These are phyloP conservation scores for Spea bombifrons DNA, from an alignment of 2,113 vertebrate species.

Conservation along the genomic window DNA sequence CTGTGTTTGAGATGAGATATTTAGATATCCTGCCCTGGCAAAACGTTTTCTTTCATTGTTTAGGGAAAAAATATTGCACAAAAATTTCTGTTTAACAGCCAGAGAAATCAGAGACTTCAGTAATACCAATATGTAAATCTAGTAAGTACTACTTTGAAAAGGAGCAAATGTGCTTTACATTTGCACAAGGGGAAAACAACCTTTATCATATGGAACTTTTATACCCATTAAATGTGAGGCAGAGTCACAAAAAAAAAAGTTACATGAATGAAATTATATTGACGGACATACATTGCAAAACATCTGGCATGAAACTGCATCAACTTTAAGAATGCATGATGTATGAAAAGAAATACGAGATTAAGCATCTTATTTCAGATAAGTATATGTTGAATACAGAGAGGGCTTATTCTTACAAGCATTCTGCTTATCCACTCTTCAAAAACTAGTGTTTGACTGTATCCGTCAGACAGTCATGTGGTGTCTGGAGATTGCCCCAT, in stretches of 20 bases:
- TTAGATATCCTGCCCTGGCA: too few relatives aligned
- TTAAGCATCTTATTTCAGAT: slow-evolving; percentile 21
- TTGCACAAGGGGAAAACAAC: slow-evolving; percentile 16
- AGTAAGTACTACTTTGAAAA: neutral
- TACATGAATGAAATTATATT: slow-evolving; percentile 5
- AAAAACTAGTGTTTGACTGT: neutral
- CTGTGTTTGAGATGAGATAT: too few relatives aligned
- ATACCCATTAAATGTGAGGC: slow-evolving; percentile 11
- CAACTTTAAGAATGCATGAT: slow-evolving; percentile 14
- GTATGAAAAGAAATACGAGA: slow-evolving; percentile 22
- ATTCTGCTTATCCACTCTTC: slow-evolving; percentile 4
- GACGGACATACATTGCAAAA: slow-evolving; percentile 24
- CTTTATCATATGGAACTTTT: slow-evolving; percentile 34
- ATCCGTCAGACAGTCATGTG: slow-evolving; percentile 24
- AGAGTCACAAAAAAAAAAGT: slow-evolving; percentile 23
- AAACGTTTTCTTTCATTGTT: too few relatives aligned
- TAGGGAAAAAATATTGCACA: too few relatives aligned
- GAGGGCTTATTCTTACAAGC: neutral
- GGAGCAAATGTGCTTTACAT: slow-evolving; percentile 24
- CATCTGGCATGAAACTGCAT: slow-evolving; percentile 22
- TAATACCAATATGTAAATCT: too few relatives aligned
- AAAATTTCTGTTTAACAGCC: too few relatives aligned
- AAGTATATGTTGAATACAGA: neutral
- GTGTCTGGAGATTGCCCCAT: neutral
- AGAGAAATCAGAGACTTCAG: too few relatives aligned